Evolutionary conservation across 2,888 invertebrate genomes (phyloP), one percentile per base, ranked within the genome.

Genomic region (Tortricodes alternella): DNA sequence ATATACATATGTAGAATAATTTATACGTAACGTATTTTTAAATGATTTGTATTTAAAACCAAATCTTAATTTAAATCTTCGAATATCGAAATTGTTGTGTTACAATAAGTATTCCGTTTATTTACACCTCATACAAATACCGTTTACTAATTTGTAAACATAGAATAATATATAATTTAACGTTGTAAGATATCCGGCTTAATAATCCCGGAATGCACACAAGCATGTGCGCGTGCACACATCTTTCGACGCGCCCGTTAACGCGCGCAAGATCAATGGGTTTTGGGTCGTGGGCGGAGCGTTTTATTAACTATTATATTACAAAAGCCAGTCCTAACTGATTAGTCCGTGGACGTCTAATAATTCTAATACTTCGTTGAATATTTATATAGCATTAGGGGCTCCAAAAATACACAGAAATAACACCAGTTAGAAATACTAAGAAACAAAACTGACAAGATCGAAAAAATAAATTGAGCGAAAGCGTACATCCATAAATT

Each of bases 301-400:
- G 77, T 80, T 88, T 86, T 86, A 88, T 89, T 89, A 87, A 83
- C 82, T 81, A 85, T 85, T 85, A 81, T 82, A 83, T 84, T 83
- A 83, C 82, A 80, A 86, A 85, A 85, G 78, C 79, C 7, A 83
- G 78, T 78, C 80, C 73, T 74, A 80, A 77, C 83, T 84, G 80
- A 88, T 85, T 83, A 86, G 83, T 82, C 83, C 79, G 75, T 77
- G 75, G 76, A 76, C 68, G 68, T 73, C 72, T 69, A 64, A 76
- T 38, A 35, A 39, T 76, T 71, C 76, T 74, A 71, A 69, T 71
- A 63, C 67, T 62, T 63, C 71, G 76, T 72, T 71, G 68, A 67
- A 70, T 77, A 75, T 75, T 76, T 73, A 75, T 73, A n/a, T n/a
- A n/a, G n/a, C n/a, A n/a, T n/a, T n/a, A n/a, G n/a, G n/a, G n/a